A percentile compares a stretch with the other conserved stretches of the same genome.
Conservation (phyloP, 2,797 vertebrate genomes). For the Leptoclinus maculatus region DNA sequence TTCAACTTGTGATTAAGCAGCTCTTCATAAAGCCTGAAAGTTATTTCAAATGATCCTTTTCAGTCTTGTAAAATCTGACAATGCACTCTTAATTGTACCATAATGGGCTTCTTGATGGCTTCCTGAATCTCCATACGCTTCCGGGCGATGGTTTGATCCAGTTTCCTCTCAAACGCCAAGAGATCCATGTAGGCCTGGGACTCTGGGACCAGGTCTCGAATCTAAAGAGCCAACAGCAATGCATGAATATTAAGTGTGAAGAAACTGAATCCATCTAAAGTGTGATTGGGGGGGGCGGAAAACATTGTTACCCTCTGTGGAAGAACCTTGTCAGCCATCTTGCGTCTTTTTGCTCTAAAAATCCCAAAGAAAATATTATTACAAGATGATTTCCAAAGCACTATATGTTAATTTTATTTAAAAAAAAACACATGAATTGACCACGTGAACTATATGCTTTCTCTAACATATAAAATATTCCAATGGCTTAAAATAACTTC, state of each 20-base stretch:
- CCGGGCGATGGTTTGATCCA: constrained; percentile 98
- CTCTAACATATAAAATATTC: not conserved
- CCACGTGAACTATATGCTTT: not conserved
- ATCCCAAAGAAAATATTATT: constrained; percentile 32
- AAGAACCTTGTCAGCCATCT: constrained; percentile 99
- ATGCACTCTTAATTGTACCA: constrained; percentile 76
- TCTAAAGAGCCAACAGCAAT: constrained; percentile 78
- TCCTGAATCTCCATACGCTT: constrained; percentile 99
- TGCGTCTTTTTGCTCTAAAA: constrained; percentile 93
- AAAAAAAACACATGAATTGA: not conserved
- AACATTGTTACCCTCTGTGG: constrained; percentile 90
- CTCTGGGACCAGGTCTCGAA: constrained; percentile 96
- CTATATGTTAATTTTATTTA: not conserved
- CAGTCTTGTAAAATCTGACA: not conserved
- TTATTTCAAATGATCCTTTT: not conserved
- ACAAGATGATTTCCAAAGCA: constrained; percentile 1
- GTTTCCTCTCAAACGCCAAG: constrained; percentile 96
- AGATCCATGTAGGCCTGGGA: constrained; percentile 99
- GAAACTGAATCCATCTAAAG: not conserved
- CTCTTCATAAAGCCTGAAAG: not conserved
- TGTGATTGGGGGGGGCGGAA: not conserved
- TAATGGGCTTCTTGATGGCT: constrained; percentile 98
- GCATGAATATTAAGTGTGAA: not conserved
- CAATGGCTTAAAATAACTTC: not conserved
- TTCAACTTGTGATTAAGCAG: not conserved